A percentile compares a stretch with the other conserved stretches of the same genome.
Conservation (phyloP, 2,888 invertebrate species). For the Drosophila conformis region DNA sequence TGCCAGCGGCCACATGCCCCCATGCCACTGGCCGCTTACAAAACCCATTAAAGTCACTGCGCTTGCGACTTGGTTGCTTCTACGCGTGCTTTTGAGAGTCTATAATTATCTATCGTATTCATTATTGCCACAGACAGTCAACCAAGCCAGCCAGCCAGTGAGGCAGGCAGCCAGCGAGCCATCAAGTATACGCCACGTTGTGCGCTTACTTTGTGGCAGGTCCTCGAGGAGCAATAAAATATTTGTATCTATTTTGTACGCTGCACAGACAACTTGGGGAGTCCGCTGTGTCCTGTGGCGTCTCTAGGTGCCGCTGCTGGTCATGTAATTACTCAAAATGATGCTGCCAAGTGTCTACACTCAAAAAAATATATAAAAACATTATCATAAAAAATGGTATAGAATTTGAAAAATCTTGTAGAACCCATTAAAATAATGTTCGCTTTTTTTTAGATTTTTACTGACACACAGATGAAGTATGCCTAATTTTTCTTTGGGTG, state of each 20-base stretch:
- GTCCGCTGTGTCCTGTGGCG: constrained; percentile 3
- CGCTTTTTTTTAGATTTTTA: not conserved
- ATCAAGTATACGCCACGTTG: constrained; percentile 54
- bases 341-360: constrained; percentile 30
- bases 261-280: constrained; percentile 18
- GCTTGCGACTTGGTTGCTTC: constrained; percentile 21
- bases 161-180: constrained; percentile 1
- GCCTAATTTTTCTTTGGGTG: not conserved
- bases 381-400: not conserved
- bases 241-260: constrained; percentile 73
- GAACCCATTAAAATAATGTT: not conserved
- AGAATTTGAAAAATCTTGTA: not conserved
- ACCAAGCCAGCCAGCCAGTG: not conserved
- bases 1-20: not conserved
- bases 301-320: constrained; percentile 52
- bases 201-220: constrained; percentile 48
- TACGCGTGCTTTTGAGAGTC: constrained; percentile 22
- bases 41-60: constrained; percentile 77
- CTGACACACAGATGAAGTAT: not conserved
- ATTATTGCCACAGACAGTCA: constrained; percentile 54
- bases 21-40: constrained; percentile 28
- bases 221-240: constrained; percentile 82
- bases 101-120: constrained; percentile 79
- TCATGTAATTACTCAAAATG: constrained; percentile 80
- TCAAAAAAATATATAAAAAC: not conserved